Conservation (phyloP, 2,888 invertebrate species). For the Scrobipalpa atriplicella region DNA sequence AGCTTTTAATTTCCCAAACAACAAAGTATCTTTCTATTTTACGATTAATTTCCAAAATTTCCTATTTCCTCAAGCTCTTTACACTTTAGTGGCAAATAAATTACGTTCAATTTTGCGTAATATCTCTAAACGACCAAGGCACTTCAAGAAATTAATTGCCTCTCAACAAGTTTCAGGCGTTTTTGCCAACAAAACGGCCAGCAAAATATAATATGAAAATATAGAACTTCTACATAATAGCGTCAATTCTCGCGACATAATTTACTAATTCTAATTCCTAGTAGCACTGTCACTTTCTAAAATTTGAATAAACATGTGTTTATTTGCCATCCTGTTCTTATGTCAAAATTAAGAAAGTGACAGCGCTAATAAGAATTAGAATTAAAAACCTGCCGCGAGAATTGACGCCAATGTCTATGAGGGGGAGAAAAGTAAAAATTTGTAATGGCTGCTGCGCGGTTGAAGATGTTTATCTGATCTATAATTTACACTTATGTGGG, state of each 20-base stretch:
- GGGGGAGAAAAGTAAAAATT: not conserved
- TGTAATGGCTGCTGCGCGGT: not conserved
- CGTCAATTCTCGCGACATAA: too few relatives aligned
- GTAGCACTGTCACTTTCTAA: too few relatives aligned
- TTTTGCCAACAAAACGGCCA: slow-evolving; percentile 3
- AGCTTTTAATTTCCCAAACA: not conserved
- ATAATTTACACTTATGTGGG: slow-evolving; percentile 1
- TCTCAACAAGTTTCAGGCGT: slow-evolving; percentile 9
- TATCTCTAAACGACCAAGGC: slow-evolving; percentile 8
- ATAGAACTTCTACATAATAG: not conserved
- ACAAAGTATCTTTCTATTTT: not conserved
- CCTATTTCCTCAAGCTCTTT: slow-evolving; percentile 7
- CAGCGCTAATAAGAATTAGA: too few relatives aligned
- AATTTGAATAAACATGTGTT: too few relatives aligned
- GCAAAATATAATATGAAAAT: not conserved
- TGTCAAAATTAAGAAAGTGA: too few relatives aligned
- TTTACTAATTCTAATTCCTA: too few relatives aligned
- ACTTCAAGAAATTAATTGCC: slow-evolving; percentile 11
- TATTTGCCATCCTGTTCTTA: too few relatives aligned
- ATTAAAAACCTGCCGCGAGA: too few relatives aligned
- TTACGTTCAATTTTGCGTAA: slow-evolving; percentile 9
- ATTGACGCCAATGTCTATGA: too few relatives aligned
- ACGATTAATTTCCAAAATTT: not conserved
- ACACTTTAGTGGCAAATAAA: slow-evolving; percentile 2
- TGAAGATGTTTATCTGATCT: not conserved